Evolutionary conservation across 1,140 invertebrate genomes (phyloP).

Genomic region (Brachionus plicatilis): DNA sequence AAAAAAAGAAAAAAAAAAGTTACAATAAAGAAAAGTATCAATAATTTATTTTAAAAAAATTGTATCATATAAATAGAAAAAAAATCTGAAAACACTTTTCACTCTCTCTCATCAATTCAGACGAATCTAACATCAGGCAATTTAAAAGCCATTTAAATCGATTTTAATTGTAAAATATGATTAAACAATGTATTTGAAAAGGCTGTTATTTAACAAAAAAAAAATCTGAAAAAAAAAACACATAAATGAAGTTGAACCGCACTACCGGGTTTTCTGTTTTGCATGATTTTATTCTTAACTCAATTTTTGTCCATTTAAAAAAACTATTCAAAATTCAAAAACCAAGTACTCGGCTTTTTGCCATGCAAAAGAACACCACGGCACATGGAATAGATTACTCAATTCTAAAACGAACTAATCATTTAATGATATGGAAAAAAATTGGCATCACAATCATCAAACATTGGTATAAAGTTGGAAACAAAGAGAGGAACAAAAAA

Average conservation of each 20-base stretch:
- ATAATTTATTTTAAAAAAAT: not conserved
- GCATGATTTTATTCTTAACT: conserved; percentile 12
- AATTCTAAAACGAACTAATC: not conserved
- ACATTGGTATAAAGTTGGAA: not conserved
- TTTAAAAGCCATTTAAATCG: not conserved
- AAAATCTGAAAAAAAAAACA: not conserved
- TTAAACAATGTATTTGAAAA: not conserved
- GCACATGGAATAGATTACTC: not conserved
- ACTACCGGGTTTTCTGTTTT: not conserved
- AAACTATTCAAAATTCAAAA: not conserved
- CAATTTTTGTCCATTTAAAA: conserved; percentile 2
- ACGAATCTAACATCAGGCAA: not conserved
- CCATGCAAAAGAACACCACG: not conserved
- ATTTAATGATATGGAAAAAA: not conserved
- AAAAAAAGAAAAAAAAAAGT: too few species aligned
- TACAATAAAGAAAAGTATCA: not conserved
- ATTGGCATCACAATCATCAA: not conserved
- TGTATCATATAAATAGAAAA: not conserved
- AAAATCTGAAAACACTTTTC: not conserved
- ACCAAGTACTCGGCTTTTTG: not conserved
- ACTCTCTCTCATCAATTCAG: not conserved
- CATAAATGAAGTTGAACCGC: not conserved
- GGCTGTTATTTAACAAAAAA: not conserved
- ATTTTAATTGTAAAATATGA: not conserved
- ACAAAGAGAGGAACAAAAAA: not conserved